Evolutionary conservation across 1,140 invertebrate species (phyloP), one percentile per base, ranked within the genome.

Genomic region (Mactra quadrangularis): DNA sequence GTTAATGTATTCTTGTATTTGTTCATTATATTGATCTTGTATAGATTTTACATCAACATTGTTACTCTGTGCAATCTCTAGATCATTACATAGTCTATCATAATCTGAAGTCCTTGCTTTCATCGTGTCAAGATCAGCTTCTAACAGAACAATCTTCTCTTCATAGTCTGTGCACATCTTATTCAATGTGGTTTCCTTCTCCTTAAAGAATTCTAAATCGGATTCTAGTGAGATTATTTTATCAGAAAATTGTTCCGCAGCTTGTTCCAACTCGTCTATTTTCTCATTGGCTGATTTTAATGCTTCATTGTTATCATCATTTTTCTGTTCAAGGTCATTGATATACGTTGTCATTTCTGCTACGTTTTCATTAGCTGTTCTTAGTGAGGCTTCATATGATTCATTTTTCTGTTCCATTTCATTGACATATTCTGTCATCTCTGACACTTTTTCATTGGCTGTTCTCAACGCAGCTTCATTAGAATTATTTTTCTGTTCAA

Each of bases 61-160:
- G 25, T 77, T 77, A 53, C 60, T 77, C 38, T 77, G 75, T 33
- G 76, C 74, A 25, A 84, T 31, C 22, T 76, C 74, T 76, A 78
- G 35, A 31, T 59, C 55, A 29, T 57, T 11, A 75, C 60, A 70
- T 35, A 50, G 64, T 62, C 62, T 45, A 45, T 84, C 60, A n/a
- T 84, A 35, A 1, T 81, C 76, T 9, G 45, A 19, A 29, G 78
- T 68, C 45, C 55, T 60, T 2, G 50, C 35, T 62, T 66, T 81
- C 41, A 47, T 29, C 19, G 52, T 22, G 11, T 60, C 60, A 22
- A 71, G 13, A 53, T 84, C 85, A 53, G 68, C 60, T 75, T 81
- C 70, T 31, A 75, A 29, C 27, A 27, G 38, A 29, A 57, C 70
- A 22, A 75, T 75, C 41, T 72, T 64, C 50, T 82, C 64, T 29